Conservation (phyloP, 2,797 vertebrate genomes). For the Bradypodion ventrale region DNA sequence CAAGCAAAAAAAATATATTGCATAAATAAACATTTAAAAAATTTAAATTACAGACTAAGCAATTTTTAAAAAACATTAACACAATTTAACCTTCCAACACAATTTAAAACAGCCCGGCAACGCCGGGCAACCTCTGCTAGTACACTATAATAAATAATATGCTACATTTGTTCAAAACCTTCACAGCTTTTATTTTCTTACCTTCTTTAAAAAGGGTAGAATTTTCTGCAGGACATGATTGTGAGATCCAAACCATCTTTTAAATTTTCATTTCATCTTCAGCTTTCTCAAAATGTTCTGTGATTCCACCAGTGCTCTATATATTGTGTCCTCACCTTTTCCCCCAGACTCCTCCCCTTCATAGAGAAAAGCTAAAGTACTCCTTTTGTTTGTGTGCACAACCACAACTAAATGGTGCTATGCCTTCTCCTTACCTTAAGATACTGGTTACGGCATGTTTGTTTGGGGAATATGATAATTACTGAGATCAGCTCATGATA, state of each 20-base stretch:
- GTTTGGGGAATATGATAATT: neutral
- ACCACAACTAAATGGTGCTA: conserved; percentile 21
- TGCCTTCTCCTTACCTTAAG: fast-evolving
- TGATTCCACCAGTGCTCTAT: neutral
- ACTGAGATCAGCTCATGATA: neutral
- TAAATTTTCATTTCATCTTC: conserved; percentile 47
- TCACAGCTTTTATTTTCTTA: conserved; percentile 53
- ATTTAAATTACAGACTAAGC: no score
- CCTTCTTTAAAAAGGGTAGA: conserved; percentile 58
- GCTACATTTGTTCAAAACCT: neutral
- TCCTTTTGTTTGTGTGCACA: conserved; percentile 30
- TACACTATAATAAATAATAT: neutral
- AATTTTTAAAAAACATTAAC: no score
- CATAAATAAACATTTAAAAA: no score
- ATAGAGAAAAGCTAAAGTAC: conserved; percentile 8
- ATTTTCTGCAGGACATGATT: conserved; percentile 41
- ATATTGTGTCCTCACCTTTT: neutral
- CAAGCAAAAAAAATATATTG: no score
- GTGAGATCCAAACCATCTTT: conserved; percentile 26
- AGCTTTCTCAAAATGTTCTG: conserved; percentile 34
- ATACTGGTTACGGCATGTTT: neutral
- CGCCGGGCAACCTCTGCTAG: no score
- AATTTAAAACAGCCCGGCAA: no score
- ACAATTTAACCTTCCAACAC: no score
- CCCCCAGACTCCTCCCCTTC: conserved; percentile 58